These are phyloP conservation scores for Anas georgica DNA, from an alignment of 2,797 vertebrate species.

Conservation along the genomic window DNA sequence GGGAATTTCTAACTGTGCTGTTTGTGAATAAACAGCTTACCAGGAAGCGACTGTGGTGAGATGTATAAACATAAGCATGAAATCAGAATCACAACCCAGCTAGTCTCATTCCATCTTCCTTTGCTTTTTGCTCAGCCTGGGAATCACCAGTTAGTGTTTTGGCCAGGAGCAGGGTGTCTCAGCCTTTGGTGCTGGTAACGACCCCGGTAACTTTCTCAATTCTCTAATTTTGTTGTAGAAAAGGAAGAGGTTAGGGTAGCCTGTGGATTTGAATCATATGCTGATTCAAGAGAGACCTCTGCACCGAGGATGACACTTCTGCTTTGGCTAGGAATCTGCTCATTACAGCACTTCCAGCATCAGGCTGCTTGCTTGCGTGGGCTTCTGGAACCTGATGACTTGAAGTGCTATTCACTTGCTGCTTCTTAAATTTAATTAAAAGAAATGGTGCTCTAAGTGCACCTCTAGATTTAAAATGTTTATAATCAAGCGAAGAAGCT, in stretches of 20 bases:
- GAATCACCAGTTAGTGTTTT: background rate
- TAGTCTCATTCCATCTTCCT: background rate
- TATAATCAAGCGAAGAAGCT: background rate
- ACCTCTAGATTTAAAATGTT: background rate
- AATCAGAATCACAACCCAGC: background rate
- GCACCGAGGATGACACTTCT: background rate
- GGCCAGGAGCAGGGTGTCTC: too few species aligned
- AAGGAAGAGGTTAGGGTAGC: background rate
- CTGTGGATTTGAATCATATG: fast-evolving
- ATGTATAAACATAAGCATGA: background rate
- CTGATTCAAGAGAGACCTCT: background rate
- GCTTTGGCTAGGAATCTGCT: background rate
- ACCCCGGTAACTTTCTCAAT: background rate
- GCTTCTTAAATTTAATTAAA: background rate
- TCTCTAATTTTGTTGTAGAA: background rate
- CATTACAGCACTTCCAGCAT: background rate
- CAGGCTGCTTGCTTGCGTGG: background rate
- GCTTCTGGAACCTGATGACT: background rate
- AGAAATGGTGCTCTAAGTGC: background rate
- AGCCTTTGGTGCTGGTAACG: background rate
- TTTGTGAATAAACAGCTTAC: conserved; percentile 23
- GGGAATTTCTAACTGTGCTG: background rate
- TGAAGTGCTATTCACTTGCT: background rate
- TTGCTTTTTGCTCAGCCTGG: background rate
- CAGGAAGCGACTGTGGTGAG: background rate